Evolutionary conservation across 2,888 invertebrate genomes (phyloP), one percentile per base, ranked within the genome.

Genomic region (Lagria hirta): DNA sequence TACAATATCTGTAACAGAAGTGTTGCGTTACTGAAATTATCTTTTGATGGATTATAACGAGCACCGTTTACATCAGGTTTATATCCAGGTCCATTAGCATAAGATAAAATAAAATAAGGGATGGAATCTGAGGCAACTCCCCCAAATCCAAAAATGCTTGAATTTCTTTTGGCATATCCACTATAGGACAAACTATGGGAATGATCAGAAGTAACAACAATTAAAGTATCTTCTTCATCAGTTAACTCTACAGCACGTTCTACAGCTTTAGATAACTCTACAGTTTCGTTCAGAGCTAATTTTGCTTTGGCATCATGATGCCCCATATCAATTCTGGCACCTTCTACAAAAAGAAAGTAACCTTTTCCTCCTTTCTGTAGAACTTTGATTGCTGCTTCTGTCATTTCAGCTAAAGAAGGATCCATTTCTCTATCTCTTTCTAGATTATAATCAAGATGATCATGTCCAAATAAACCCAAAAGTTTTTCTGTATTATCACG

Each of bases 381-480:
- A 10, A 88, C 72, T 55, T 83, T 74, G 35, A 93, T 83, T 0
- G 92, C 90, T 33, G 79, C 80, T 54, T 78, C 75, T 0, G 87
- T 86, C 90, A 93, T 88, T 64, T 91, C 88, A 43, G 78, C 78
- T 6, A 93, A 66, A 0, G 83, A 79, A 0, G 92, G 92, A 45
- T 82, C 79, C n/a, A 69, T 70, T 7, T 61, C 56, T 0, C 64
- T 57, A 43, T 74, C 68, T 2, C 81, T 78, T 54, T 84, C 81
- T 43, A 85, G 23, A 14, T 38, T 8, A 8, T 13, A 38, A 3
- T 77, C 0, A 84, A 84, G 29, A 70, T 70, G 41, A 77, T 83
- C 14, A 77, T 77, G 65, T 91, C 91, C 82, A 66, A 91, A 83
- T 5, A 92, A 71, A 16, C 38, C 35, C 13, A n/a, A n/a, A n/a